These are phyloP conservation scores for Phainopepla nitens DNA, from an alignment of 2,113 vertebrate genomes.

Conservation along the genomic window DNA sequence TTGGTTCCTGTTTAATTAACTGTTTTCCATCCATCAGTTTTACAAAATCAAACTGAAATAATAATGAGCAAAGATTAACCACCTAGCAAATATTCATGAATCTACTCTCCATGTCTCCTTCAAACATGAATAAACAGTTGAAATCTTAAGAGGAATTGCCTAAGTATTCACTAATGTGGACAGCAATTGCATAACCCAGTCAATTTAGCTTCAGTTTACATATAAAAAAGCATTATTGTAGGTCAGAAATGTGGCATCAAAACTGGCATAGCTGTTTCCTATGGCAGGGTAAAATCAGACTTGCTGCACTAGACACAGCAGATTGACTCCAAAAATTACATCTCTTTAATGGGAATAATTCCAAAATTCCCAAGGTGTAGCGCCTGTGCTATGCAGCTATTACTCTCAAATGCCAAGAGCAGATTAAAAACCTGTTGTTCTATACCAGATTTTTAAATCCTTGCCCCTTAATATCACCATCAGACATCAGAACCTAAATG, in stretches of 20 bases:
- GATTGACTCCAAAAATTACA: background rate
- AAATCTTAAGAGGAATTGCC: background rate
- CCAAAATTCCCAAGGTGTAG: background rate
- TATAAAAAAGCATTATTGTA: background rate
- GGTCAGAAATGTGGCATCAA: background rate
- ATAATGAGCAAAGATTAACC: slow-evolving; percentile 37
- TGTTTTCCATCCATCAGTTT: slow-evolving; percentile 96
- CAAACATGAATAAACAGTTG: background rate
- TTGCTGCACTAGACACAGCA: background rate
- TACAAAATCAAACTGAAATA: slow-evolving; percentile 94
- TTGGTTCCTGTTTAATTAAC: slow-evolving; percentile 84
- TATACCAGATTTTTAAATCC: background rate
- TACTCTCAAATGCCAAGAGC: background rate
- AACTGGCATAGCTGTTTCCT: background rate
- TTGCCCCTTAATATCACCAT: background rate
- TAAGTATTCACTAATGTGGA: background rate
- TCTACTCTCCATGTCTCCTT: background rate
- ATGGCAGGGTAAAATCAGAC: background rate
- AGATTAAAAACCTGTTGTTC: background rate
- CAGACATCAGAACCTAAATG: background rate
- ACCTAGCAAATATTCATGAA: background rate
- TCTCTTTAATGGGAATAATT: background rate
- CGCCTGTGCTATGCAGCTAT: background rate
- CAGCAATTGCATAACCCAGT: background rate
- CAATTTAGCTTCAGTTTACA: background rate